These are phyloP conservation scores for Phrynocephalus versicolor DNA, from an alignment of 2,113 vertebrate species.

Conservation along the genomic window DNA sequence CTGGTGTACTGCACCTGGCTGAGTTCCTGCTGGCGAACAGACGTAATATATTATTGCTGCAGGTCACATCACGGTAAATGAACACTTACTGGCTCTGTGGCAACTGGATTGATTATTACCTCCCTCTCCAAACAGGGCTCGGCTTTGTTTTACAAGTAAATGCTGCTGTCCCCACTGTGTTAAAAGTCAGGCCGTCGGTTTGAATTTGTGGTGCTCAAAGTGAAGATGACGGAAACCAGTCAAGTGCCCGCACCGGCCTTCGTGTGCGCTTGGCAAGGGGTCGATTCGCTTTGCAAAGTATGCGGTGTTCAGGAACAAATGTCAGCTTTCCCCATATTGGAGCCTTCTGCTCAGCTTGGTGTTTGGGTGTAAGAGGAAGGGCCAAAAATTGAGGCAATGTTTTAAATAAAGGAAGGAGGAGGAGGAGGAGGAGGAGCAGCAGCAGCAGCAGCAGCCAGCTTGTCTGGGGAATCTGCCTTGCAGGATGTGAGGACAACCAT, in stretches of 20 bases:
- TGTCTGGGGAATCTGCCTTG: too few species aligned
- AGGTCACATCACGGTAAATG: slow-evolving; percentile 76
- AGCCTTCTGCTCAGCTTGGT: neutral
- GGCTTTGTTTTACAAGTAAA: slow-evolving; percentile 63
- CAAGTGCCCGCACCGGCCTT: slow-evolving; percentile 10
- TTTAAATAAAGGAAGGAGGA: too few species aligned
- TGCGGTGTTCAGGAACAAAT: neutral
- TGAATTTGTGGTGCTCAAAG: slow-evolving; percentile 43
- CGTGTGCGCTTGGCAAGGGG: neutral
- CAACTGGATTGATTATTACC: slow-evolving; percentile 72
- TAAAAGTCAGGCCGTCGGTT: slow-evolving; percentile 44
- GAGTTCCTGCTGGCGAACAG: slow-evolving; percentile 63
- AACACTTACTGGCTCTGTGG: slow-evolving; percentile 68
- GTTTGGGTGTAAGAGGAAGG: neutral
- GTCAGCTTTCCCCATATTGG: neutral
- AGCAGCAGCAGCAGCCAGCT: too few species aligned
- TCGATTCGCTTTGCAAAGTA: neutral
- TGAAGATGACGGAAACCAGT: neutral
- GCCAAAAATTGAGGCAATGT: neutral
- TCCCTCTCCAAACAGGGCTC: slow-evolving; percentile 55
- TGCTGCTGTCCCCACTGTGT: slow-evolving; percentile 51
- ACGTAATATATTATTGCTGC: slow-evolving; percentile 58
- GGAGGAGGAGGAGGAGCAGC: too few species aligned
- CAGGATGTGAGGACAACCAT: too few species aligned
- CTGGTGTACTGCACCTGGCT: slow-evolving; percentile 54